Percentiles rank a stretch among this genome's conserved stretches.
phyloP scores from a whole-genome alignment of 2,113 vertebrate genomes.

The Oncorhynchus tshawytscha region DNA sequence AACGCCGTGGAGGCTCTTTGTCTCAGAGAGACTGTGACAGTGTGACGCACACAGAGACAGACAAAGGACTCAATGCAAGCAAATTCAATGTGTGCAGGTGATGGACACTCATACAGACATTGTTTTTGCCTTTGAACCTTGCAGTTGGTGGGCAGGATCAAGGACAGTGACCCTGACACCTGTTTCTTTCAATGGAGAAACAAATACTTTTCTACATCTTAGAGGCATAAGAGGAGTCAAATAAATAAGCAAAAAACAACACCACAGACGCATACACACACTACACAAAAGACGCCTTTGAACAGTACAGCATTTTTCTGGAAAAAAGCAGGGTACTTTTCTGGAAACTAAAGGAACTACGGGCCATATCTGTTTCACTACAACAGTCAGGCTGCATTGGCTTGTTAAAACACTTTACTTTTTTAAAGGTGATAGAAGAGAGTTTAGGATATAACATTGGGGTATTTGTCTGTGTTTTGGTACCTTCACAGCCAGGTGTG shows the following conservation, averaged over 20 bases:
- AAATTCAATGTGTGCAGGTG: neutral
- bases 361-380: slow-evolving; percentile 71
- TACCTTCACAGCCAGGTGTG: slow-evolving; percentile 41
- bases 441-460: neutral
- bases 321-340: slow-evolving; percentile 77
- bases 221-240: slow-evolving; percentile 32
- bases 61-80: neutral
- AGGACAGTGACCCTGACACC: slow-evolving; percentile 14
- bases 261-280: slow-evolving; percentile 5
- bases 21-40: slow-evolving; percentile 81
- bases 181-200: neutral
- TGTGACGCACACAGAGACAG: neutral
- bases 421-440: slow-evolving; percentile 12
- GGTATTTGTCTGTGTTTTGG: slow-evolving; percentile 41
- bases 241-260: neutral
- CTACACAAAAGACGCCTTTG: slow-evolving; percentile 64
- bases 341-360: slow-evolving; percentile 74
- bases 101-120: neutral
- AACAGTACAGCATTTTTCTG: slow-evolving; percentile 66
- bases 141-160: neutral
- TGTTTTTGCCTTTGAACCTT: neutral
- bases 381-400: slow-evolving; percentile 35
- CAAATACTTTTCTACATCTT: neutral
- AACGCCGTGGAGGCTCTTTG: slow-evolving; percentile 89
- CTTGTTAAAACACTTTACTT: slow-evolving; percentile 58